Evolutionary conservation across 2,113 vertebrate genomes (phyloP).

Genomic region (Rostratula benghalensis): DNA sequence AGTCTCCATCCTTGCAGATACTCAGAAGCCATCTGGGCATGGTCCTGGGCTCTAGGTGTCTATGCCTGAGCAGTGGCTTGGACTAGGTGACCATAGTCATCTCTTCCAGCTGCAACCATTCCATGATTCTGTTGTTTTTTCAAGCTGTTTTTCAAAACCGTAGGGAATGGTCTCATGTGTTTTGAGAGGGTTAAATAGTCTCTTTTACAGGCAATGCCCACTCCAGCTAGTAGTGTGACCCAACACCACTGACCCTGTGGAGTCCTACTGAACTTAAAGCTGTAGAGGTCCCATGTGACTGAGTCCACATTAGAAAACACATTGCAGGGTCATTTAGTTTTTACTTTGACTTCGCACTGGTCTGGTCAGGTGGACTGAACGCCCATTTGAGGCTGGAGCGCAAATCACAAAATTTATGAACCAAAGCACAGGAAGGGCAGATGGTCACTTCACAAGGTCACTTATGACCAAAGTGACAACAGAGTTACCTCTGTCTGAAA

Average conservation of each 20-base stretch:
- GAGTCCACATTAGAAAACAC: not conserved
- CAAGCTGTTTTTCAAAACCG: not conserved
- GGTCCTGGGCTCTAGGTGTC: not conserved
- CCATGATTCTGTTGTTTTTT: not conserved
- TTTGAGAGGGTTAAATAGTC: not conserved
- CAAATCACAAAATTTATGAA: not conserved
- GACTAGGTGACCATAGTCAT: not conserved
- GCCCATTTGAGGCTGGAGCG: not conserved
- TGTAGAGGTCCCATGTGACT: not conserved
- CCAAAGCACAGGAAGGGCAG: accelerated
- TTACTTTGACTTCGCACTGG: not conserved
- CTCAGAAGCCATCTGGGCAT: accelerated
- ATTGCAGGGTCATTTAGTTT: not conserved
- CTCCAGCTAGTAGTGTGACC: not conserved
- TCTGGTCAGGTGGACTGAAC: not conserved
- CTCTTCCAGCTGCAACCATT: not conserved
- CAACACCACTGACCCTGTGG: not conserved
- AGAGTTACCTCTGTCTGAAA: not conserved
- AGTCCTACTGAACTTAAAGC: not conserved
- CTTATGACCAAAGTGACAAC: not conserved
- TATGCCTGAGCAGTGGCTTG: not conserved
- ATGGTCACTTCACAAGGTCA: not conserved
- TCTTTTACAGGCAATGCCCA: not conserved
- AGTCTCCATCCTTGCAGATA: not conserved
- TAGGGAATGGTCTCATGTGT: not conserved